These are phyloP conservation scores for Macquaria australasica DNA, from an alignment of 2,113 vertebrate species.

Conservation along the genomic window DNA sequence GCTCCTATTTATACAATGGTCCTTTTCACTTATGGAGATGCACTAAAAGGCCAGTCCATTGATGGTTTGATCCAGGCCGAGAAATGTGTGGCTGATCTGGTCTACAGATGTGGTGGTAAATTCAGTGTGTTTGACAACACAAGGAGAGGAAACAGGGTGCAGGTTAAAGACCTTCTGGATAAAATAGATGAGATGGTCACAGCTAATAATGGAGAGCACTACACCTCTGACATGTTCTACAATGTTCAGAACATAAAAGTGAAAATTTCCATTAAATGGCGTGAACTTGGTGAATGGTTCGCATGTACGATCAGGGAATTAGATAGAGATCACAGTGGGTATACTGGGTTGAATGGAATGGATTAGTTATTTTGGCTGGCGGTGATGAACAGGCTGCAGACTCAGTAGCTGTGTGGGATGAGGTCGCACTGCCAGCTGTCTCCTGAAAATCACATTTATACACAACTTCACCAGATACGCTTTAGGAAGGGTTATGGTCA, in stretches of 20 bases:
- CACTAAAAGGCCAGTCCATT: neutral
- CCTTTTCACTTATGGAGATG: constrained; percentile 27
- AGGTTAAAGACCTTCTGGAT: constrained; percentile 6
- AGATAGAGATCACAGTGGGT: too few species aligned
- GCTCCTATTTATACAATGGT: neutral
- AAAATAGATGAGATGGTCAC: constrained; percentile 8
- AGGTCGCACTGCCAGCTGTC: too few species aligned
- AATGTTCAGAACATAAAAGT: neutral
- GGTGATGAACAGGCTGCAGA: too few species aligned
- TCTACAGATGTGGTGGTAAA: neutral
- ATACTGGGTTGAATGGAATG: too few species aligned
- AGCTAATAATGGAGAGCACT: neutral
- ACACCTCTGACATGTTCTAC: neutral
- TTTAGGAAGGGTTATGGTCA: too few species aligned
- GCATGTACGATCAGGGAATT: too few species aligned
- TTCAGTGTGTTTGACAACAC: constrained; percentile 32
- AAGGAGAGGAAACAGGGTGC: neutral
- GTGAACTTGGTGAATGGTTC: too few species aligned
- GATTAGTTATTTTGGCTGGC: too few species aligned
- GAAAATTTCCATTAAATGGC: too few species aligned
- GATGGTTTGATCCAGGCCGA: accelerated
- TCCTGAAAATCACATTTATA: too few species aligned
- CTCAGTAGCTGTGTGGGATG: too few species aligned
- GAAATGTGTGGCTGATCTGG: neutral
- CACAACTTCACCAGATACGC: too few species aligned